Evolutionary conservation across 92 coral and sea anemone species (phyloP), one percentile per base, ranked within the genome.

Genomic region (Nematostella vectensis): DNA sequence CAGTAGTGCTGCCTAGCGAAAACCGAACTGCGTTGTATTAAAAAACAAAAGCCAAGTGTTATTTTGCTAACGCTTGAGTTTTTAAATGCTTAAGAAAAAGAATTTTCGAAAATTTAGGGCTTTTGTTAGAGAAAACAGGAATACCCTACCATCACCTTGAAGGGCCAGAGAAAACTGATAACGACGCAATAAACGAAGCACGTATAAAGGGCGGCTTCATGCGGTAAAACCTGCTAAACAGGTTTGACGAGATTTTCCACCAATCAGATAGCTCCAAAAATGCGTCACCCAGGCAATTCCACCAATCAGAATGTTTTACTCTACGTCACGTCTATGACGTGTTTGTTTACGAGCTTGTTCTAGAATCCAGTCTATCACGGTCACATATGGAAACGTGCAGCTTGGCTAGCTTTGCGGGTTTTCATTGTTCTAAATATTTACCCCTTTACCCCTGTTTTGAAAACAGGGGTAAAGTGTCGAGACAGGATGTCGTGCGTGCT

Each of bases 101-200:
- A 33, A 33, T 33, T 6, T 33, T 15, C 15, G 40, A 33, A 33
- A 33, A 33, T 33, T 33, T 33, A 33, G 15, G 40, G 15, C 40
- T 6, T 6, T 6, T 33, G 6, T 33, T 33, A 33, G 40, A 15
- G 8, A 15, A 33, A 15, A 33, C 6, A 33, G 40, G 15, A 33
- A 6, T 33, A 6, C 40, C 6, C 40, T 33, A 33, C 40, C 40
- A 33, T 33, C 40, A 17, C 54, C 15, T 17, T 33, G 37, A 28
- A 67, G 65, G 54, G 71, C 80, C 86, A 80, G 71, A 59, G 21
- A 67, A 57, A 68, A 61, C 61, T 68, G 26, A 50, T n/a, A 20
- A 4, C 36, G 39, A 80, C 88, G 81, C 76, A 64, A 75, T 78
- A 70, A 79, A 79, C 86, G 67, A 36, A 25, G n/a, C 19, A 17